phyloP scores from a whole-genome alignment of 1,140 invertebrate genomes.

The Hesperophylax magnus region DNA sequence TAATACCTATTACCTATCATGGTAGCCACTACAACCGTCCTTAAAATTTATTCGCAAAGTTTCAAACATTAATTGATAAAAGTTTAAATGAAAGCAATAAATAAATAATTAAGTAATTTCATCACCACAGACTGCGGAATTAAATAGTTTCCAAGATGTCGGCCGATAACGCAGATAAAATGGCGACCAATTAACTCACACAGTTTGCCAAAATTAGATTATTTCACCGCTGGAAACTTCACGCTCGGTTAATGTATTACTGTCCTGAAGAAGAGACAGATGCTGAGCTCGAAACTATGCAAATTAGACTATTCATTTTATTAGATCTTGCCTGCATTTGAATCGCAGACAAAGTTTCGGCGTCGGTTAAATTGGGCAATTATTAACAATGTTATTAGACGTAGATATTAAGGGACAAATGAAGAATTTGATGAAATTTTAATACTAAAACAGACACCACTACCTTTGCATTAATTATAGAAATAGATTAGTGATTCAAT shows the following conservation, averaged over 20 bases:
- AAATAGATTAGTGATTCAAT: too few species aligned
- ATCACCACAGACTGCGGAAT: background rate
- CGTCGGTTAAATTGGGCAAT: too few species aligned
- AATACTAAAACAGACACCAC: too few species aligned
- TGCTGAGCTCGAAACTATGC: conserved; percentile 9
- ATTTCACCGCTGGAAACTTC: conserved; percentile 10
- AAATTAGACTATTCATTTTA: background rate
- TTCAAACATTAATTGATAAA: background rate
- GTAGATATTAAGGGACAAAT: too few species aligned
- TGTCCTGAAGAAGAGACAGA: conserved; percentile 20
- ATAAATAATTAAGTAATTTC: conserved; percentile 24
- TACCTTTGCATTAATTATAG: too few species aligned
- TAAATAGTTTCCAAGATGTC: conserved; percentile 19
- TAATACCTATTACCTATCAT: too few species aligned
- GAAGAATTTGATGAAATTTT: too few species aligned
- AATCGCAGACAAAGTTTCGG: too few species aligned
- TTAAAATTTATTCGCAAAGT: too few species aligned
- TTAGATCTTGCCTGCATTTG: too few species aligned
- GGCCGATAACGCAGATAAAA: conserved; percentile 1
- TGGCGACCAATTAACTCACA: conserved; percentile 36
- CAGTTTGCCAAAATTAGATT: conserved; percentile 26
- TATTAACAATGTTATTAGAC: too few species aligned
- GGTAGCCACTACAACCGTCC: too few species aligned
- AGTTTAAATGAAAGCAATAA: conserved; percentile 14
- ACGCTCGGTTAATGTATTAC: conserved; percentile 13